Base-by-base conservation (phyloP, 2,888 invertebrate genomes). In the Cataglyphis livida region DNA sequence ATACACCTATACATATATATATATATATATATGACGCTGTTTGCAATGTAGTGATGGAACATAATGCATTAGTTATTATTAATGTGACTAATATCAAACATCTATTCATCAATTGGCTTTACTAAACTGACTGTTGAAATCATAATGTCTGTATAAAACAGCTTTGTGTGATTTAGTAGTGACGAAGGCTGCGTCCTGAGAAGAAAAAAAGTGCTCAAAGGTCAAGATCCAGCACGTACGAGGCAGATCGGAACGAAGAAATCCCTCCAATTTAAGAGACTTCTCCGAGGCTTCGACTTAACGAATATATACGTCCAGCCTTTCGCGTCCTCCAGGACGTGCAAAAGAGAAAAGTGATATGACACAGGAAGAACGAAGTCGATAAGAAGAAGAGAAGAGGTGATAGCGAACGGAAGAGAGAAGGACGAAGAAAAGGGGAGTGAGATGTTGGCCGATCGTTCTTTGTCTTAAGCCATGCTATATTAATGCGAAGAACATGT, bases 401-500 rank as follows among this genome's bases (percentile, higher is more conserved):
- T 61, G 81, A 79, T 68, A 66, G 83, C 75, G 66, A 83, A 70
- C 74, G 82, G 81, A 82, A 83, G 85, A 86, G 44, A 35, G 78
- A 59, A 84, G 85, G 85, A 86, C 70, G 84, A 86, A 84, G 84
- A 82, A 87, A 84, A 85, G 87, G 87, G 75, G 83, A 85, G 87
- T 76, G 84, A 51, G 68, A 65, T 51, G 70, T 70, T 65, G 87
- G 84, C 91, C 92, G 92, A 93, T 93, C 93, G 93, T 93, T 92
- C 92, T 93, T 93, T 93, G 93, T 94, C 93, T 93, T 94, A 94
- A 94, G 94, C 94, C 92, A 90, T 87, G 93, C 93, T 94, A 94
- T 94, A 94, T 94, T 94, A 94, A 94, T 94, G 94, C 91, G 94
- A 93, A 92, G 94, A 94, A 93, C 94, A 94, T 94, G 94, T 92